Percentiles rank a stretch among this genome's conserved stretches.
Conservation (phyloP, 2,888 invertebrate species). For the Phyto melanocephala region DNA sequence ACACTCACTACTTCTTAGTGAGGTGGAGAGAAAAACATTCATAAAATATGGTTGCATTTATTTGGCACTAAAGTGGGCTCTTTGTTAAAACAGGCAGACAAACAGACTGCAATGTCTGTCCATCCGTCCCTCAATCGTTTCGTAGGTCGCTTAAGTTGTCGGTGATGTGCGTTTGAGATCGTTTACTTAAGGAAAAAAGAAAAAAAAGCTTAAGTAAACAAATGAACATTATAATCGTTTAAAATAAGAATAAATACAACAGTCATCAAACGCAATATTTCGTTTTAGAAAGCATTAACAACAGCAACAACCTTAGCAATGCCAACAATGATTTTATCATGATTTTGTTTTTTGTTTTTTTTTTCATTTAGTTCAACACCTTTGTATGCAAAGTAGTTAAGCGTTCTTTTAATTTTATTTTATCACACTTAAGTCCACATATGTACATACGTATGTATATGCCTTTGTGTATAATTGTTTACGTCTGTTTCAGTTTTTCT, state of each 20-base stretch:
- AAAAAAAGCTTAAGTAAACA: constrained; percentile 32
- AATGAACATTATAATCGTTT: constrained; percentile 50
- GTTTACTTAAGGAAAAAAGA: constrained; percentile 1
- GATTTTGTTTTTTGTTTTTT: constrained; percentile 9
- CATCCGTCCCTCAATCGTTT: neutral
- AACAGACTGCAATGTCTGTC: constrained; percentile 8
- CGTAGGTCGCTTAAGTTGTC: constrained; percentile 8
- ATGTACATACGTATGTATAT: neutral
- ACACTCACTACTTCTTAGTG: too few relatives aligned
- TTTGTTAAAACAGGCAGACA: constrained; percentile 27
- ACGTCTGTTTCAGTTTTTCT: neutral
- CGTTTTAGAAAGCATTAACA: neutral
- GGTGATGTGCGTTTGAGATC: constrained; percentile 20
- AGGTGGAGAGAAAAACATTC: neutral
- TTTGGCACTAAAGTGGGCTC: constrained; percentile 53
- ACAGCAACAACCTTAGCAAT: constrained; percentile 4
- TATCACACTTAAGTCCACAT: too few relatives aligned
- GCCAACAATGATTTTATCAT: constrained; percentile 33
- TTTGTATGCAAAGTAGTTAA: constrained; percentile 55
- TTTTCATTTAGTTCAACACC: constrained; percentile 62
- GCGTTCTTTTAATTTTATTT: neutral
- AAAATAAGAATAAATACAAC: constrained; percentile 40
- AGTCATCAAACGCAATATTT: neutral
- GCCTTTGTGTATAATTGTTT: neutral
- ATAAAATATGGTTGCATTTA: constrained; percentile 45